A percentile compares a stretch with the other conserved stretches of the same genome.
phyloP scores from a whole-genome alignment of 2,797 vertebrate genomes.

The Sebastes diaconus region DNA sequence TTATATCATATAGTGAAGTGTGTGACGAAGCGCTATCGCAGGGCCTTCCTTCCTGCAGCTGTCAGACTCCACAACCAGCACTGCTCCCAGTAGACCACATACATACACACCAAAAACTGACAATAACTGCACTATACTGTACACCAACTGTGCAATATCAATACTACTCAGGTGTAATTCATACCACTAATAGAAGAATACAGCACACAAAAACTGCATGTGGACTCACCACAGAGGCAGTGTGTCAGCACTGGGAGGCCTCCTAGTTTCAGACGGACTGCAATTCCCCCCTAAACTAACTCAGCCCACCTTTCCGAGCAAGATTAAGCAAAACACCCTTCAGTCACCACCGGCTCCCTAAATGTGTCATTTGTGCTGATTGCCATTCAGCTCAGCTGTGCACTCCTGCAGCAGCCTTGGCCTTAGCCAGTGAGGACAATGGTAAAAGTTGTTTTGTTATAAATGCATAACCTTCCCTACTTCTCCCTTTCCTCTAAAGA shows the following conservation, averaged over 20 bases:
- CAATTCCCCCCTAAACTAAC: neutral
- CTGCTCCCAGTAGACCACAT: too few species aligned
- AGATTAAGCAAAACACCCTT: conserved; percentile 10
- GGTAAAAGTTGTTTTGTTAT: neutral
- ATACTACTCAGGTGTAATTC: too few species aligned
- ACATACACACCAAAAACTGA: too few species aligned
- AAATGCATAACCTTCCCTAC: neutral
- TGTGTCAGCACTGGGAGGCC: neutral
- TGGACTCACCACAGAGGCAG: neutral
- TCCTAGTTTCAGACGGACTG: conserved; percentile 5
- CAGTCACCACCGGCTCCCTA: conserved; percentile 18
- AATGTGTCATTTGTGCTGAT: conserved; percentile 1
- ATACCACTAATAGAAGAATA: neutral
- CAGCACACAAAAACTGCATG: neutral
- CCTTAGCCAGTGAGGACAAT: neutral
- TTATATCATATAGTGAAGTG: too few species aligned
- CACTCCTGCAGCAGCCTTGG: neutral
- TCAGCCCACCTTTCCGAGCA: neutral
- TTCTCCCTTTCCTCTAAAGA: neutral
- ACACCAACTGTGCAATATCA: too few species aligned
- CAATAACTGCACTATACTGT: too few species aligned
- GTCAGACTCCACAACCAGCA: too few species aligned
- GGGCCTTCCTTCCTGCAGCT: too few species aligned
- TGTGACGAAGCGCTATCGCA: too few species aligned
- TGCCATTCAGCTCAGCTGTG: neutral